Base-by-base conservation (phyloP, 2,888 invertebrate species). In the Polydrusus cervinus region DNA sequence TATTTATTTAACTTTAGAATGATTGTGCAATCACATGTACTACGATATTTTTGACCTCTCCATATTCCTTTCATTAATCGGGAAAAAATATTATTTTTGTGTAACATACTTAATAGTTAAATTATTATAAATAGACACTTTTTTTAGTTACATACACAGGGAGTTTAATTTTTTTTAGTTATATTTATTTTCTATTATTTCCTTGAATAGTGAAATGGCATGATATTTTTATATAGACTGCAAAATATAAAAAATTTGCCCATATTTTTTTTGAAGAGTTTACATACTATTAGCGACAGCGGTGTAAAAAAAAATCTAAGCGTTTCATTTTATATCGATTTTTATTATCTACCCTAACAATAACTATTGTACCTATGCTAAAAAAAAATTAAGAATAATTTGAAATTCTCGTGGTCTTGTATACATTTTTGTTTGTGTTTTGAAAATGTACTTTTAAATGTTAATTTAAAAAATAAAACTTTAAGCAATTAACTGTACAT, bases 401-500 rank as follows among this genome's bases (percentile, higher is more conserved):
- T 53, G 7, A n/a, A 25, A 53, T 30, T 20, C 25, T 11, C 25
- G 16, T 13, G 25, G 14, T 55, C 55, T 55, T 8, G 34, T 55
- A 34, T 34, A 34, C 10, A 25, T 53, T 30, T 30, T 25, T 14
- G 13, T 60, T 10, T 16, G 16, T 38, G 34, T 60, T 38, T 9
- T 60, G n/a, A 60, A 30, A 60, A 38, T 60, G 57, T 60, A 60
- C 57, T 60, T 60, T 60, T 60, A 60, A 60, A 60, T 38, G 57
- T 60, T 51, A 51, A 20, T 66, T 66, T 66, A 51, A 40, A 34
- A n/a, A 53, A 66, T n/a, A n/a, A 34, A 18, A 6, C 38, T 65
- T 65, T 51, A 66, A 66, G 53, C 40, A 53, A 66, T 66, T 70
- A 38, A 68, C 51, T 74, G 74, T 70, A 74, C 45, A 74, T 70